phyloP scores from a whole-genome alignment of 2,888 invertebrate species.

The Autographa pulchrina region DNA sequence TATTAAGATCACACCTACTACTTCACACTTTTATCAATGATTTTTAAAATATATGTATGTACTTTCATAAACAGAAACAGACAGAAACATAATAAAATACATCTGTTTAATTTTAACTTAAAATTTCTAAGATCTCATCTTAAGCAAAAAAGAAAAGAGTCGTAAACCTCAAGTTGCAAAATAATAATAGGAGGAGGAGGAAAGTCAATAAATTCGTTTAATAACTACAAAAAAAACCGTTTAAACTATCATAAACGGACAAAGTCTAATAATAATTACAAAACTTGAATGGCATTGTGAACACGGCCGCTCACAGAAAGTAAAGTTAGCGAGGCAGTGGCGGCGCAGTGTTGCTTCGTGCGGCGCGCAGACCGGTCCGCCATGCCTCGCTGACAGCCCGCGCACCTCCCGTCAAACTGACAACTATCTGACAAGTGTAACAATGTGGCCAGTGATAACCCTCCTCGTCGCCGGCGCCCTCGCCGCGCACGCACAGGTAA shows the following conservation, averaged over 20 bases:
- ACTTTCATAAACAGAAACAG: too few species aligned
- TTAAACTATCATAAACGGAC: neutral
- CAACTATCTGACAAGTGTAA: constrained; percentile 69
- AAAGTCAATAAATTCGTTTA: neutral
- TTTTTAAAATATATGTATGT: too few species aligned
- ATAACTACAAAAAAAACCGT: neutral
- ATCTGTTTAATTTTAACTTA: too few species aligned
- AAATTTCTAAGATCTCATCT: too few species aligned
- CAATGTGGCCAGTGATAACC: constrained; percentile 78
- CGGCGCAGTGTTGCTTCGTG: constrained; percentile 81
- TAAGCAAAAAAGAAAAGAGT: too few species aligned
- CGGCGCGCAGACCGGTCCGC: constrained; percentile 80
- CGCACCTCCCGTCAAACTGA: constrained; percentile 68
- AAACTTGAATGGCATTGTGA: constrained; percentile 64
- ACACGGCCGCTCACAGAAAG: constrained; percentile 82
- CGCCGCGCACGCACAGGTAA: constrained; percentile 79
- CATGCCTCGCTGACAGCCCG: constrained; percentile 77
- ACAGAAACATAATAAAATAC: too few species aligned
- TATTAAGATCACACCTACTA: too few species aligned
- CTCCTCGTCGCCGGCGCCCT: constrained; percentile 71
- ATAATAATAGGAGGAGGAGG: neutral
- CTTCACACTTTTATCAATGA: too few species aligned
- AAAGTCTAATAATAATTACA: neutral
- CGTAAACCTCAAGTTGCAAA: neutral
- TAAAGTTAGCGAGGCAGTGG: constrained; percentile 79